Conservation (phyloP, 2,888 invertebrate species). For the Metellina segmentata region DNA sequence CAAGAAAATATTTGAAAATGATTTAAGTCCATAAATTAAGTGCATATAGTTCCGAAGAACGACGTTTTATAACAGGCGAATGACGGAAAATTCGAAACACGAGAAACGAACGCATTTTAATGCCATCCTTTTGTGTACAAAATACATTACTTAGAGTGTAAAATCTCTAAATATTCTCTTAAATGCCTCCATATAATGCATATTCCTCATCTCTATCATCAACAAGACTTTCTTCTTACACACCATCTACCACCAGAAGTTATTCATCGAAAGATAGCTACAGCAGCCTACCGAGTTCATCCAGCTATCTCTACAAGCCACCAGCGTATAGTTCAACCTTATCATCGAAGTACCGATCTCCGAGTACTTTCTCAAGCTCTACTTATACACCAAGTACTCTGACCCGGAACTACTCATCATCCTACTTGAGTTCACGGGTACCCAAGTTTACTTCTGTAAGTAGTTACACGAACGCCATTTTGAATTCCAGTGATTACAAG, state of each 20-base stretch:
- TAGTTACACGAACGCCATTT: constrained; percentile 47
- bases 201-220: constrained; percentile 53
- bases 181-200: constrained; percentile 65
- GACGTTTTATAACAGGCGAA: no score
- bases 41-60: no score
- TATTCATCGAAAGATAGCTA: constrained; percentile 41
- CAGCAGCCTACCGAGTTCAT: constrained; percentile 38
- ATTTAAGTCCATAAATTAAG: no score
- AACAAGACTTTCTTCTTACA: constrained; percentile 50
- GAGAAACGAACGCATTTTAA: no score
- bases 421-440: constrained; percentile 29
- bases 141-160: no score
- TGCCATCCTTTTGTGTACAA: no score
- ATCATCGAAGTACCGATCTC: constrained; percentile 54
- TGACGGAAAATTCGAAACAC: no score
- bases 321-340: constrained; percentile 47
- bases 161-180: background rate
- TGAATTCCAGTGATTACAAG: constrained; percentile 44
- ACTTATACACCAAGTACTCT: constrained; percentile 39
- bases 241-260: constrained; percentile 32
- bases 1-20: no score
- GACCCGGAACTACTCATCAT: constrained; percentile 45
- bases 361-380: constrained; percentile 31
- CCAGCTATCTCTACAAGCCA: constrained; percentile 57
- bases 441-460: constrained; percentile 51